Evolutionary conservation across 2,113 vertebrate species (phyloP), one percentile per base, ranked within the genome.

Genomic region (Otis tarda): DNA sequence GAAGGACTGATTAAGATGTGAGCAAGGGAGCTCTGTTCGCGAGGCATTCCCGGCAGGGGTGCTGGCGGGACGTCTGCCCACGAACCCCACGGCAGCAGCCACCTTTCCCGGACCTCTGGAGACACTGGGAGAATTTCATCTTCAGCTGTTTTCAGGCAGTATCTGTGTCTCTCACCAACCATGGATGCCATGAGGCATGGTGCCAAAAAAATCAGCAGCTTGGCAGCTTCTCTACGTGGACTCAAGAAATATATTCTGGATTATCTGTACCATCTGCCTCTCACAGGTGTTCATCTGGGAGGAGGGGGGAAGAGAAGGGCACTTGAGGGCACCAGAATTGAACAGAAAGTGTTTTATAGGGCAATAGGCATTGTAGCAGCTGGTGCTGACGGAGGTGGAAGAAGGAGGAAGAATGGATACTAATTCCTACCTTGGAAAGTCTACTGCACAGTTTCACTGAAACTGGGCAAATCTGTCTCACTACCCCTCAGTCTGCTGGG

Each of bases 191-290:
- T 18, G 8, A 81, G 93, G 78, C 91, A 74, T 1, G 10, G 39
- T 92, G 86, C 80, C 88, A 95, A 80, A 88, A 88, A 95, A 92
- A 79, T 78, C 93, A 90, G 90, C 95, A 95, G 88, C 91, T 95
- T 92, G 74, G 95, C 96, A 82, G 90, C 92, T 63, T 83, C 89
- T 90, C 87, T 83, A 43, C 75, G 52, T 49, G 95, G 87, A 88
- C 92, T 94, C 83, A 85, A 93, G 96, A 93, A 93, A 83, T 64
- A 23, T 93, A 97, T 97, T 93, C 85, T 50, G 25, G 94, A 95
- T 97, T 95, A 95, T 71, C 91, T 71, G 60, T 64, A 88, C 95
- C 92, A 93, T 95, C 95, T 97, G 96, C 81, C 92, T 94, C 94
- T 92, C 87, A 39, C 64, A 96, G 95, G 93, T 94, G 88, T 94